Evolutionary conservation across 2,888 invertebrate species (phyloP), one percentile per base, ranked within the genome.

Genomic region (Ichneumoninae sp.): DNA sequence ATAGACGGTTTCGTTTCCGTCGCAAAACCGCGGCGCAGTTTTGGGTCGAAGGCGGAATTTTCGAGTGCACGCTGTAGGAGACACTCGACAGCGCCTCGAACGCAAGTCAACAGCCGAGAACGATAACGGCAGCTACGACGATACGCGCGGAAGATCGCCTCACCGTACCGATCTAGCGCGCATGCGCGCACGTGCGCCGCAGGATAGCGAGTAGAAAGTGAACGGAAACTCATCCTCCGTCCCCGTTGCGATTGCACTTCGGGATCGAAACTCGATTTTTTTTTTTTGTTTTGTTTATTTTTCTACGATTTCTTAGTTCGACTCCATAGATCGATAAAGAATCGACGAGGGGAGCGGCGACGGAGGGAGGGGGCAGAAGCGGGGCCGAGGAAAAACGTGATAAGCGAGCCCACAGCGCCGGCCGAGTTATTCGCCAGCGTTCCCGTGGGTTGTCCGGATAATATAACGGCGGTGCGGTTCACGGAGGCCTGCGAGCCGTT

Each of bases 371-470:
- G 6, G 19, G 8, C 26, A 30, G 30, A 13, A 44, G 33, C 19
- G 19, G 13, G 3, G 1, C 16, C 8, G 65, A 73, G 10, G 47
- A 7, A 47, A 30, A 36, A 30, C 57, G 57, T 30, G 26, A 60
- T 36, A 13, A 76, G 60, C n/a, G 40, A 75, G 65, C 30, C 57
- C 66, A 22, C 19, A 50, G 78, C 50, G 22, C 22, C 30, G 40
- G 57, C 66, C 65, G 82, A 82, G 73, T 78, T 85, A 85, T 80
- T 75, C 54, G 78, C 60, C 75, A 71, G 71, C 71, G 76, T 83
- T 63, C 52, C 36, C 76, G 76, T 94, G 94, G 94, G 94, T 86
- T 94, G 94, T 94, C 47, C 73, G 73, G 68, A 60, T 69, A 69
- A 84, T 84, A 74, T 60, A 79, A 74, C 94, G 91, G 91, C 93